A percentile compares a stretch with the other conserved stretches of the same genome.
These are phyloP conservation scores for Rostratula benghalensis DNA, from an alignment of 2,113 vertebrate species.

Conservation along the genomic window DNA sequence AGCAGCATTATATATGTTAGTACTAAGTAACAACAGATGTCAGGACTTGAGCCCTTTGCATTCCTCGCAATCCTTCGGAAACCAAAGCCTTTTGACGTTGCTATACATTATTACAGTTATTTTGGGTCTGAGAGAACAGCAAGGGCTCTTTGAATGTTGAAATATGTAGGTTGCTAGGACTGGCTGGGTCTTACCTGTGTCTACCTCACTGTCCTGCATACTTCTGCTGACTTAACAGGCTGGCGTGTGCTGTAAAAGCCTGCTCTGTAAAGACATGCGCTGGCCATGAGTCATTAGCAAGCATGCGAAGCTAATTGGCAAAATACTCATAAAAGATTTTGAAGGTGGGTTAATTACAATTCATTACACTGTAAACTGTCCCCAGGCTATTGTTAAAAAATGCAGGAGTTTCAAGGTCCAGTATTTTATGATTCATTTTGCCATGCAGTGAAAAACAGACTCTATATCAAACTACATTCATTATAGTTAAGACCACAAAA, in stretches of 20 bases:
- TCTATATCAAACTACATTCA: conserved; percentile 85
- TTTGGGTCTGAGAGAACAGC: conserved; percentile 44
- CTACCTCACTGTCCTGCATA: conserved; percentile 33
- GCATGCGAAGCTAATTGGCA: conserved; percentile 84
- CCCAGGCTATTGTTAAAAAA: conserved; percentile 86
- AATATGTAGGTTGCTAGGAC: not conserved
- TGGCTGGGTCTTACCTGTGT: conserved; percentile 64
- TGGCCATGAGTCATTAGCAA: conserved; percentile 82
- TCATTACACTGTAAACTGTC: conserved; percentile 83
- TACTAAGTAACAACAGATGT: conserved; percentile 86
- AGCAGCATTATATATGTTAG: conserved; percentile 83
- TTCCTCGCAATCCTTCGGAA: conserved; percentile 76
- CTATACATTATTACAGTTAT: conserved; percentile 69
- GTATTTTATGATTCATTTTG: conserved; percentile 87
- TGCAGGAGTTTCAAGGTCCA: conserved; percentile 83
- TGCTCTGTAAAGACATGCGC: conserved; percentile 80
- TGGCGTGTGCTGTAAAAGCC: conserved; percentile 60
- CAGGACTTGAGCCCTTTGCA: conserved; percentile 69
- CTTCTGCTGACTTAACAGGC: conserved; percentile 74
- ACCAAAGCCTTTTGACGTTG: conserved; percentile 72
- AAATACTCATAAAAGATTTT: conserved; percentile 84
- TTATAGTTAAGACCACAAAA: conserved; percentile 83
- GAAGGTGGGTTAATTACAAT: conserved; percentile 88
- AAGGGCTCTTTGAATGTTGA: conserved; percentile 21
- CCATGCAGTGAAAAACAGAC: conserved; percentile 80